These are phyloP conservation scores for Zaprionus lachaisei DNA, from an alignment of 1,140 invertebrate genomes.

Conservation along the genomic window DNA sequence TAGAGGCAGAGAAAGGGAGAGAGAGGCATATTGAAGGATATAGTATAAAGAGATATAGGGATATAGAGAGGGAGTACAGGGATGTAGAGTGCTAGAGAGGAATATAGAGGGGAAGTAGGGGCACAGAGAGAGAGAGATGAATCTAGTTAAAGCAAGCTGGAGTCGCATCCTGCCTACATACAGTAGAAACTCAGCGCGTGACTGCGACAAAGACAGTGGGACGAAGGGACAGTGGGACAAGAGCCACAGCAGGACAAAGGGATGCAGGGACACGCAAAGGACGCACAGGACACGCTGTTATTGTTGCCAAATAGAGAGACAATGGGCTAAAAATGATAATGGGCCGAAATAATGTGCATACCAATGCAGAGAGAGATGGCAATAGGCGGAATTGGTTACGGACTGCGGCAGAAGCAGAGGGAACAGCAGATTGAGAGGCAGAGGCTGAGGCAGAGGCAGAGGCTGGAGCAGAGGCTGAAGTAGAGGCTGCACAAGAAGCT, in stretches of 20 bases:
- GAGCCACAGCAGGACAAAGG: not conserved
- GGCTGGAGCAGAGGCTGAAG: too few species aligned
- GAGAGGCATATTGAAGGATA: too few species aligned
- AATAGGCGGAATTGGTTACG: not conserved
- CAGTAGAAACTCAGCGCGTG: constrained; percentile 46
- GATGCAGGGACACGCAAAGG: not conserved
- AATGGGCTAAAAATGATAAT: constrained; percentile 48
- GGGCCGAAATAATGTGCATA: constrained; percentile 48
- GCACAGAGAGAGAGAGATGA: not conserved
- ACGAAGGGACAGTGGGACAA: not conserved
- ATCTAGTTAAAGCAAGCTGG: not conserved
- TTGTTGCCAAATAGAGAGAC: constrained; percentile 47
- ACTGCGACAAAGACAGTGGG: constrained; percentile 47
- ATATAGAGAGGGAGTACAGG: too few species aligned
- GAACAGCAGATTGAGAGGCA: too few species aligned
- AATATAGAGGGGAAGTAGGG: not conserved
- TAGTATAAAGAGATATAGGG: too few species aligned
- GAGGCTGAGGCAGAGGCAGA: too few species aligned
- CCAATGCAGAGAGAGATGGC: not conserved
- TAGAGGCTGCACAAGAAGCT: too few species aligned
- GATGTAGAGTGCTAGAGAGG: too few species aligned
- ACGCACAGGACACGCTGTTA: constrained; percentile 46
- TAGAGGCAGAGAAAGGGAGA: too few species aligned
- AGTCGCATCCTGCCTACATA: not conserved
- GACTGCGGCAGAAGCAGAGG: not conserved